phyloP scores from a whole-genome alignment of 2,797 vertebrate species.

The Neoniphon sammara region DNA sequence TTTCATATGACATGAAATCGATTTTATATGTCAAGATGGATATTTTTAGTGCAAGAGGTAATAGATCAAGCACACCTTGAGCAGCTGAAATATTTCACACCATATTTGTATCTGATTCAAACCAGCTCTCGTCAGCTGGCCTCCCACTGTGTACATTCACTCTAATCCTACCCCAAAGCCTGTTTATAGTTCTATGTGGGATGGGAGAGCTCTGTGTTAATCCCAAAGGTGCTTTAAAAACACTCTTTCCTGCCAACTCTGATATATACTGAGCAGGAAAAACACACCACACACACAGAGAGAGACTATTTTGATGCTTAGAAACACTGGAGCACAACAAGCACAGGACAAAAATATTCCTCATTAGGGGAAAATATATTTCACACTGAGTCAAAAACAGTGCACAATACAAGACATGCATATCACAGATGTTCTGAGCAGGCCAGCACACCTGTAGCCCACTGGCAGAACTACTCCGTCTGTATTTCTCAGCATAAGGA shows the following conservation, averaged over 20 bases:
- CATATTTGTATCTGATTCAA: slow-evolving; percentile 69
- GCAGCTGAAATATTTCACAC: slow-evolving; percentile 51
- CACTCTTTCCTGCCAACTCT: slow-evolving; percentile 64
- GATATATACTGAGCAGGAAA: slow-evolving; percentile 53
- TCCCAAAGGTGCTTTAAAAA: slow-evolving; percentile 73
- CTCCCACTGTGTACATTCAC: slow-evolving; percentile 64
- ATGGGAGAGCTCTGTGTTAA: slow-evolving; percentile 60
- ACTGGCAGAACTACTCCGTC: too few species aligned
- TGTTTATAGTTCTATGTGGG: slow-evolving; percentile 72
- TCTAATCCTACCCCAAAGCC: slow-evolving; percentile 74
- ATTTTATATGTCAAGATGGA: slow-evolving; percentile 13
- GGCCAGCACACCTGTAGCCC: too few species aligned
- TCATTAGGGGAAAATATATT: slow-evolving; percentile 21
- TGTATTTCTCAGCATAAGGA: too few species aligned
- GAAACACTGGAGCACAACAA: slow-evolving; percentile 21
- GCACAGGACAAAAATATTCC: slow-evolving; percentile 38
- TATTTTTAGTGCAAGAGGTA: slow-evolving; percentile 31
- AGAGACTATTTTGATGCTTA: slow-evolving; percentile 43
- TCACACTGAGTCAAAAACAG: slow-evolving; percentile 18
- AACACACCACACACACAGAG: slow-evolving; percentile 32
- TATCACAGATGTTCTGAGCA: slow-evolving; percentile 3
- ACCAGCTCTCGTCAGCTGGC: slow-evolving; percentile 57
- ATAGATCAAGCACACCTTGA: slow-evolving; percentile 34
- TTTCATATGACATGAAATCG: not conserved
- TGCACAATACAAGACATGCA: slow-evolving; percentile 13